Percentiles rank a stretch among this genome's conserved stretches.
phyloP scores from a whole-genome alignment of 2,888 invertebrate species.

The Acanthosepion esculentum region DNA sequence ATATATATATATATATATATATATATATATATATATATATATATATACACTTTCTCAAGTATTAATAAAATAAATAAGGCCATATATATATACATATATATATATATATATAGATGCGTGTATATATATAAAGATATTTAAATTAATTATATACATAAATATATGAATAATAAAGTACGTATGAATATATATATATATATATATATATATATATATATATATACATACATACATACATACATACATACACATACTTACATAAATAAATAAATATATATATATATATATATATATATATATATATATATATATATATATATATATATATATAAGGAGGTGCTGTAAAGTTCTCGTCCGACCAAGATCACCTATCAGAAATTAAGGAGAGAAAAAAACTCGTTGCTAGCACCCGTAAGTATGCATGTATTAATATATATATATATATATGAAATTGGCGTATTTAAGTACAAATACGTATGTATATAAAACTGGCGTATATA shows the following conservation, averaged over 20 bases:
- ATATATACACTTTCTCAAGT: neutral
- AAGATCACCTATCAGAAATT: no score
- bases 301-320: neutral
- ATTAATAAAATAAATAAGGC: neutral
- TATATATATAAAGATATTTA: neutral
- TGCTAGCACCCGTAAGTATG: no score
- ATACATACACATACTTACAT: no score
- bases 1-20: neutral
- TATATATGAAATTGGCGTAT: no score
- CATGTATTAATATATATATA: no score
- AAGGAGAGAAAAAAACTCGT: no score
- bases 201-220: neutral
- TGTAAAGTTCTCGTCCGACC: no score
- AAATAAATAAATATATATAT: neutral
- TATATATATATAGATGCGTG: neutral
- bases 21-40: neutral
- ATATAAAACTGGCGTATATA: no score
- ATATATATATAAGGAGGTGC: neutral
- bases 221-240: no score
- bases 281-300: neutral
- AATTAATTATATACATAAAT: no score
- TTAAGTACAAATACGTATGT: no score
- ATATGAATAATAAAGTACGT: neutral
- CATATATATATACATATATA: neutral
- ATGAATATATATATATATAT: neutral